A percentile compares a stretch with the other conserved stretches of the same genome.
These are phyloP conservation scores for Glaucidium brasilianum DNA, from an alignment of 2,113 vertebrate species.

Conservation along the genomic window DNA sequence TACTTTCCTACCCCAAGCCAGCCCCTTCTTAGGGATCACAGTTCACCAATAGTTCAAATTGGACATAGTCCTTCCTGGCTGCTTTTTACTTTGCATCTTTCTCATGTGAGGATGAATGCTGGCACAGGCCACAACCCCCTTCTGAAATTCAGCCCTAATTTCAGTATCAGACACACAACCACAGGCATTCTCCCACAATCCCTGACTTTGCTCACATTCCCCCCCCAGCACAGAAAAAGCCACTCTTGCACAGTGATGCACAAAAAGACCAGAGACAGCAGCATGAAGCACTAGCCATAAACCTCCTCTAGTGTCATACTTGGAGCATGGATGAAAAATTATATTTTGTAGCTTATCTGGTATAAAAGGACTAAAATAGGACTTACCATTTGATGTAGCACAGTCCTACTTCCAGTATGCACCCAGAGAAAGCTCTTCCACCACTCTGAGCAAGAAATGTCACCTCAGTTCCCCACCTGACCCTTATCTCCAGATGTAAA, in stretches of 20 bases:
- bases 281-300: accelerated
- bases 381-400: not conserved
- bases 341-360: not conserved
- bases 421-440: not conserved
- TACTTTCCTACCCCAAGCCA: not conserved
- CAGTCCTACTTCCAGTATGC: not conserved
- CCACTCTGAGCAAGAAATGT: not conserved
- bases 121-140: not conserved
- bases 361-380: not conserved
- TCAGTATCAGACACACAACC: too few relatives aligned
- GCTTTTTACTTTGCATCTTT: accelerated
- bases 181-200: not conserved
- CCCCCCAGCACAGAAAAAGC: not conserved
- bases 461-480: accelerated
- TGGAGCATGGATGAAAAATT: accelerated
- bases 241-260: not conserved
- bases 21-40: not conserved
- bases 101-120: not conserved
- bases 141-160: not conserved
- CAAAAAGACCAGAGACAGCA: not conserved
- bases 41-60: not conserved
- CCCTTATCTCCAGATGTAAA: not conserved
- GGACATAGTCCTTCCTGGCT: not conserved
- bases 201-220: not conserved
- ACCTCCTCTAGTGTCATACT: accelerated